These are phyloP conservation scores for Anoncus sp. DNA, from an alignment of 2,888 invertebrate genomes.

Conservation along the genomic window DNA sequence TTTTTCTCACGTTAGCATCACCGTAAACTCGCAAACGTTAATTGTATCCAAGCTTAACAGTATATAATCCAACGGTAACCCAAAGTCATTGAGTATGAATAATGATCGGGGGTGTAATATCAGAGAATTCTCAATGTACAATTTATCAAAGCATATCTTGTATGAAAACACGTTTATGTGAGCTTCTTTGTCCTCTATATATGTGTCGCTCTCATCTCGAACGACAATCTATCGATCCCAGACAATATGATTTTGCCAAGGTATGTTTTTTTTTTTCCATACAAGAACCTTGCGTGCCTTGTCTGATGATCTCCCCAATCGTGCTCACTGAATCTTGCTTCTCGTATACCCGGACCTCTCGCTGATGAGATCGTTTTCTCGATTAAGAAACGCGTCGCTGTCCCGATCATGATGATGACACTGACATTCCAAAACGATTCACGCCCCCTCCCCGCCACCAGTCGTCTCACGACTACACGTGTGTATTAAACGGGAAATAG, in stretches of 20 bases:
- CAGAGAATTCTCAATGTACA: conserved; percentile 7
- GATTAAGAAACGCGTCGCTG: conserved; percentile 69
- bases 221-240: conserved; percentile 37
- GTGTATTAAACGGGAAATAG: conserved; percentile 76
- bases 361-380: conserved; percentile 72
- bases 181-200: background rate
- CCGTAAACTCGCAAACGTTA: background rate
- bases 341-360: conserved; percentile 1
- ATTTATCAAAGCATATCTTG: conserved; percentile 35
- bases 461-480: conserved; percentile 2
- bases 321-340: conserved; percentile 29
- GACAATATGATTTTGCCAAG: conserved; percentile 42
- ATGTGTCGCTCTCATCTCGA: conserved; percentile 28
- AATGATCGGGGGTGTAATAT: conserved; percentile 9
- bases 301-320: conserved; percentile 39
- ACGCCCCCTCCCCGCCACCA: conserved; percentile 39
- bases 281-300: conserved; percentile 22
- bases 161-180: background rate
- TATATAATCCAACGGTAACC: background rate
- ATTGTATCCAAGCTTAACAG: background rate
- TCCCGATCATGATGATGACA: conserved; percentile 72
- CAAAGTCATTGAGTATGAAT: conserved; percentile 38
- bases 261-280: conserved; percentile 5
- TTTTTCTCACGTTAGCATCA: background rate
- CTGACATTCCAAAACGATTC: conserved; percentile 78